These are phyloP conservation scores for Xiphophorus hellerii DNA, from an alignment of 2,113 vertebrate species.

Conservation along the genomic window DNA sequence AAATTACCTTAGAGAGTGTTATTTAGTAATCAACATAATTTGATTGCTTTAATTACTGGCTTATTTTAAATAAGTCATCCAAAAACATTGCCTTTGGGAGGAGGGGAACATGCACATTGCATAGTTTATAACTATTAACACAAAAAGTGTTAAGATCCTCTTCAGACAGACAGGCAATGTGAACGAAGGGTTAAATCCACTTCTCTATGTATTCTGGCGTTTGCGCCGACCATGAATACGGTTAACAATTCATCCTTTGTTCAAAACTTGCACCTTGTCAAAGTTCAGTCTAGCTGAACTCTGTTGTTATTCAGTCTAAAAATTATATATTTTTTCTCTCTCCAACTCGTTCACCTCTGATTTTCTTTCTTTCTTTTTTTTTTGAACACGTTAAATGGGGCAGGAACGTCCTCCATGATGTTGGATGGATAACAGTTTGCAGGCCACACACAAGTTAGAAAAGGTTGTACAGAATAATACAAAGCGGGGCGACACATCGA, in stretches of 20 bases:
- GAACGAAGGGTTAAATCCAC: no score
- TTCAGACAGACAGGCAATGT: no score
- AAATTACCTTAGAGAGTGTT: no score
- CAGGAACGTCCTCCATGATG: background rate
- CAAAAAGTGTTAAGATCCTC: background rate
- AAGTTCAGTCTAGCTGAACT: background rate
- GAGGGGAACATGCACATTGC: background rate
- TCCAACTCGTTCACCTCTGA: background rate
- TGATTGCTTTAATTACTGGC: no score
- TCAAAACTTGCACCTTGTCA: background rate
- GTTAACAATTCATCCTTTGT: background rate
- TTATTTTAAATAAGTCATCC: no score
- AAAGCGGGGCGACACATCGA: background rate
- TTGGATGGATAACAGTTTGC: background rate
- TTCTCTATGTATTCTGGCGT: background rate
- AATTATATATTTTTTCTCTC: no score
- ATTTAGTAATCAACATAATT: no score
- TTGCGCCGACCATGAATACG: background rate
- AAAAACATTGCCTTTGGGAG: no score
- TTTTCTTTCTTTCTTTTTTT: background rate
- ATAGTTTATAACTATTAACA: background rate
- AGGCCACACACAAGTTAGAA: background rate
- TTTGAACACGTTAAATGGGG: background rate
- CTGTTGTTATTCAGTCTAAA: background rate
- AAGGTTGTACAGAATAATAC: background rate